Evolutionary conservation across 2,888 invertebrate species (phyloP).

Genomic region (Ichneumon xanthorius): DNA sequence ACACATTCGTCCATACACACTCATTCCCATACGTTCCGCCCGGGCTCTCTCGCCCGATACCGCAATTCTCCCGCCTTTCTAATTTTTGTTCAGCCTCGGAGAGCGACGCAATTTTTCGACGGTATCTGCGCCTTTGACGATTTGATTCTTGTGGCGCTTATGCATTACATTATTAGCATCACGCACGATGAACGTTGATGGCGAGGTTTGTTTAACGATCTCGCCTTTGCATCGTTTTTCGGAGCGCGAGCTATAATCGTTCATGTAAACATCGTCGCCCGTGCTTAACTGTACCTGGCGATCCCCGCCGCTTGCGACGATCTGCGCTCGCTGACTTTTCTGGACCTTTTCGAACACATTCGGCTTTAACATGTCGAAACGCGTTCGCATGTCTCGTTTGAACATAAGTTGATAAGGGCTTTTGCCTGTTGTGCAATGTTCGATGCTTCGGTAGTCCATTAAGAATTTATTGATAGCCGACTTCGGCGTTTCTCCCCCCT

Average conservation of each 20-base stretch:
- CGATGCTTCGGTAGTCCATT: slow-evolving; percentile 65
- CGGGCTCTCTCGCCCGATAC: too few relatives aligned
- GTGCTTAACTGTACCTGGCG: not conserved
- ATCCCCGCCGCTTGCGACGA: not conserved
- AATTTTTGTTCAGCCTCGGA: not conserved
- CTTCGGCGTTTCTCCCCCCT: slow-evolving; percentile 62
- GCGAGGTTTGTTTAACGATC: slow-evolving; percentile 23
- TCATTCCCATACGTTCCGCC: too few relatives aligned
- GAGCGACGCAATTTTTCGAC: not conserved
- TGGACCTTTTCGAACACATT: not conserved
- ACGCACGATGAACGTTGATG: slow-evolving; percentile 25
- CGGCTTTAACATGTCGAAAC: slow-evolving; percentile 7
- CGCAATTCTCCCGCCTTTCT: not conserved
- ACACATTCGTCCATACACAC: too few relatives aligned
- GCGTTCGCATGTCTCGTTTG: slow-evolving; percentile 44
- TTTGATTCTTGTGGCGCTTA: slow-evolving; percentile 31
- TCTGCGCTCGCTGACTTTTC: not conserved
- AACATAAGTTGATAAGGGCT: slow-evolving; percentile 49
- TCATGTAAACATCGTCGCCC: not conserved
- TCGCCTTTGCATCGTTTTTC: not conserved
- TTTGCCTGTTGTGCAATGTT: slow-evolving; percentile 55
- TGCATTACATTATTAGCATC: slow-evolving; percentile 6
- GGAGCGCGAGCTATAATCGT: not conserved
- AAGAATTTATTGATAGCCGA: slow-evolving; percentile 62
- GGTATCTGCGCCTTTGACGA: slow-evolving; percentile 11